Base-by-base conservation (phyloP, 2,797 vertebrate species). In the Aphelocoma californica region DNA sequence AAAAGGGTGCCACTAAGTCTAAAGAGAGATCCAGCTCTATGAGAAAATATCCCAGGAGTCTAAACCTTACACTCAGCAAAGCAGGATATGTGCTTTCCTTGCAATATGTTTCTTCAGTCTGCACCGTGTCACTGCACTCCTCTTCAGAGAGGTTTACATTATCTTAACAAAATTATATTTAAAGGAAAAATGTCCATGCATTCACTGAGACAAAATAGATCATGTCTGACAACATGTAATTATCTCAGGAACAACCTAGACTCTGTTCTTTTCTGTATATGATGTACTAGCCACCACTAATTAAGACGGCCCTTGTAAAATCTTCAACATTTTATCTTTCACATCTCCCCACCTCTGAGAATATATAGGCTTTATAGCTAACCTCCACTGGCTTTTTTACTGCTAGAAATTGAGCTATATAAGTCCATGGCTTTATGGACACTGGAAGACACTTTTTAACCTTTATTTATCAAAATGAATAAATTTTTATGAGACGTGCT, bases 141-240 rank as follows among this genome's bases (percentile, higher is more conserved):
- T 57, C 29, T 86, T 80, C 47, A 58, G 26, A 72, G 32, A 36
- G 7, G 13, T 66, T 25, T 50, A 26, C 10, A 40, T 61, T 61
- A 54, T 40, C 31, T 28, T 34, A 34, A 74, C 8, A 60, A 82
- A 65, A n/a, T 58, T 70, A 31, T 61, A 11, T 54, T 12, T 31
- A 62, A 54, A 75, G 47, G 38, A 36, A 77, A 58, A 82, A 62
- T 24, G 2, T 26, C 20, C 0, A 2, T 45, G 6, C 2, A 26
- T 42, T 53, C 38, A 38, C 13, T 14, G 5, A 42, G 16, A n/a
- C 10, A 64, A 74, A n/a, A 60, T 3, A n/a, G 18, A 38, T 29
- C 9, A 38, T 13, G 20, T 51, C 45, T 81, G 29, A 36, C 1
- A 4, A n/a, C 7, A 23, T 3, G 11, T 60, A 1, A 0, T 5